Evolutionary conservation across 1,140 invertebrate genomes (phyloP), one percentile per base, ranked within the genome.

Genomic region (Pseudomyrmex sp.): DNA sequence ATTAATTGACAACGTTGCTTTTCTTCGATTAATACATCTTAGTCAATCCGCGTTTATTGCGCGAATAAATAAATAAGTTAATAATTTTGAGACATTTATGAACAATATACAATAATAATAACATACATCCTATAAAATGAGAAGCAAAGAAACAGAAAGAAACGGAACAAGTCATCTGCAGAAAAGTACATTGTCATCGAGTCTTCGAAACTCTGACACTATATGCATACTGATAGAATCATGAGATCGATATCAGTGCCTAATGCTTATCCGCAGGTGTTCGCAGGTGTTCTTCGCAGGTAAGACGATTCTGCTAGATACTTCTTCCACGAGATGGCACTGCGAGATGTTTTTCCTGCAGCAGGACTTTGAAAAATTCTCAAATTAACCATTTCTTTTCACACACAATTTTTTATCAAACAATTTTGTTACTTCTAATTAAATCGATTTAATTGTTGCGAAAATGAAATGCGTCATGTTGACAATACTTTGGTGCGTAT

Each of bases 311-410:
- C 63, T 77, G 50, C 4, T 56, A 77, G 5, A 18, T 68, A 23
- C 15, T 20, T 54, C 62, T 56, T 44, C 75, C 76, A 68, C 82
- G 72, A 88, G 87, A 88, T 88, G 87, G 87, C 87, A 87, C 87
- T 83, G 87, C 85, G n/a, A 35, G 61, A 58, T 35, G 12, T 12
- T 3, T 20, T 66, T 3, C 3, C 59, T 56, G 18, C 77, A 15
- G 2, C n/a, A 65, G n/a, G 13, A 54, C 2, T 23, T 18, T 5
- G 9, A 20, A 18, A 8, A 7, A 7, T 7, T 35, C 35, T 69
- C 10, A 46, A 86, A 86, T 86, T 87, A 82, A 35, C 84, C 72
- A 79, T 44, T 68, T 54, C 54, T 50, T 46, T 18, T 50, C 12
- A 12, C 7, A 12, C 13, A 12, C 7, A 12, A 12, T 52, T 52